These are phyloP conservation scores for Erpornis zantholeuca DNA, from an alignment of 2,113 vertebrate species.

Conservation along the genomic window DNA sequence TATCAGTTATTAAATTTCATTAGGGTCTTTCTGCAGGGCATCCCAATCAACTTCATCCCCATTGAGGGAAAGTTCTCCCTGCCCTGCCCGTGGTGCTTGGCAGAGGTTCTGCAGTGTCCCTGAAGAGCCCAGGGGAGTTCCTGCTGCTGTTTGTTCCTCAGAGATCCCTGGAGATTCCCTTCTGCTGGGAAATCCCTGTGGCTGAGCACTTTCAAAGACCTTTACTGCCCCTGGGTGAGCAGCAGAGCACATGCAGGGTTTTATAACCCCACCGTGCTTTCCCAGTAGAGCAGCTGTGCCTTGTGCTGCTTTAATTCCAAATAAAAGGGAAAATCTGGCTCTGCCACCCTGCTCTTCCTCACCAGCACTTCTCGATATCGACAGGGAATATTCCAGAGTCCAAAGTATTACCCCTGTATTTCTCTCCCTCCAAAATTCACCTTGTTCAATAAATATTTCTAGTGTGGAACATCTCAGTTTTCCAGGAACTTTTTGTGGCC, in stretches of 20 bases:
- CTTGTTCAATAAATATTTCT: neutral
- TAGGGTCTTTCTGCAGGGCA: neutral
- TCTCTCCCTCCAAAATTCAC: neutral
- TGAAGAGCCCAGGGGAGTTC: neutral
- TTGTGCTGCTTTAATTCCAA: neutral
- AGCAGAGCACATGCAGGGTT: neutral
- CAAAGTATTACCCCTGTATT: neutral
- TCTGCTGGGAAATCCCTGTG: neutral
- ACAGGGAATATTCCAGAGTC: neutral
- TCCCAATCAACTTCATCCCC: neutral
- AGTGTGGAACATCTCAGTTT: neutral
- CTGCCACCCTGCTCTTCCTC: neutral
- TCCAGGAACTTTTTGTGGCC: neutral
- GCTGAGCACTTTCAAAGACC: neutral
- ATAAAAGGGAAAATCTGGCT: neutral
- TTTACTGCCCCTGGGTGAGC: neutral
- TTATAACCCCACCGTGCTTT: neutral
- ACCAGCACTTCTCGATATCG: neutral
- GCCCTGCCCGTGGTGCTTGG: neutral
- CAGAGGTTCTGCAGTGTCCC: neutral
- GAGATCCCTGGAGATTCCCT: slow-evolving; percentile 29
- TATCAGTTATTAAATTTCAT: neutral
- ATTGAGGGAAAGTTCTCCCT: neutral
- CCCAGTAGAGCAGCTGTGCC: neutral
- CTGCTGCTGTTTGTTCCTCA: neutral